Conservation (phyloP, 2,797 vertebrate genomes). For the Basileuterus tristriatus region DNA sequence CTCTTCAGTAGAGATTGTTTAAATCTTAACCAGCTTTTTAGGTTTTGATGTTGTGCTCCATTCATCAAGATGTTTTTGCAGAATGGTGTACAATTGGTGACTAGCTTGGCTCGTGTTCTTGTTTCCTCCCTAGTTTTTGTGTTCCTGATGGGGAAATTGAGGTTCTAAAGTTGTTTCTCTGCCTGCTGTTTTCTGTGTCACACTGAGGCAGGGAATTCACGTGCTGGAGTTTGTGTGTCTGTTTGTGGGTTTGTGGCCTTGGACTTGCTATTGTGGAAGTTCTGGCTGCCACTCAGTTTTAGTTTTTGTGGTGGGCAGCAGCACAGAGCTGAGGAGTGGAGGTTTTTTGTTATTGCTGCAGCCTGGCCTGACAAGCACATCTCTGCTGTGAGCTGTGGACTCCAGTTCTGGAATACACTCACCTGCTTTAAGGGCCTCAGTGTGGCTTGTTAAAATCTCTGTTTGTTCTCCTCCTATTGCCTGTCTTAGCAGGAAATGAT, state of each 20-base stretch:
- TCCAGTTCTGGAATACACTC: not conserved
- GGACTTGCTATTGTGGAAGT: not conserved
- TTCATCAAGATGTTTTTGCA: not conserved
- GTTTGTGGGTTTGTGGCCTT: not conserved
- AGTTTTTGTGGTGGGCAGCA: not conserved
- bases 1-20: not conserved
- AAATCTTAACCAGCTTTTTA: not conserved
- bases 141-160: not conserved
- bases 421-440: not conserved
- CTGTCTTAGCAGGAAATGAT: not conserved
- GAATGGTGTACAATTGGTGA: not conserved
- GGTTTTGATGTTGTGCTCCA: not conserved
- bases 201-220: not conserved
- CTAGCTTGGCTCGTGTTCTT: not conserved
- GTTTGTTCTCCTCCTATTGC: not conserved
- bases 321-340: not conserved
- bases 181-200: rapidly evolving
- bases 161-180: not conserved
- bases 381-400: not conserved
- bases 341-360: not conserved
- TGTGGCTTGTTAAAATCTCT: not conserved
- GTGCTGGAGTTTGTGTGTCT: rapidly evolving
- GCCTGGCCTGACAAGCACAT: not conserved
- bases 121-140: not conserved
- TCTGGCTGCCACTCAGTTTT: not conserved